phyloP scores from a whole-genome alignment of 2,113 vertebrate species.

The Barbus barbus region DNA sequence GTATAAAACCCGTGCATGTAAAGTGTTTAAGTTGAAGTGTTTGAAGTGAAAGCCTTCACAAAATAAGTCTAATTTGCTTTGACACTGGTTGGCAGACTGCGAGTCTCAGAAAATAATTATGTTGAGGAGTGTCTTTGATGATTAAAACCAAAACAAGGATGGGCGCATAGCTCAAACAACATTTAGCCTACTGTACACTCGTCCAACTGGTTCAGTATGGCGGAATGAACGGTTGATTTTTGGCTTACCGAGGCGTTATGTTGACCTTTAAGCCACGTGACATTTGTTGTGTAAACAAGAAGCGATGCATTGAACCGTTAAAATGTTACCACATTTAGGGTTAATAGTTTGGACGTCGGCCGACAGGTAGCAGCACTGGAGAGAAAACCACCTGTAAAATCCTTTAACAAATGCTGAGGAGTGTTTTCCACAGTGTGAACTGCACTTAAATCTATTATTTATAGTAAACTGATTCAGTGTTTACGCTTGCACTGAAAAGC shows the following conservation, averaged over 20 bases:
- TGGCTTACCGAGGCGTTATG: neutral
- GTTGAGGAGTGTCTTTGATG: slow-evolving; percentile 58
- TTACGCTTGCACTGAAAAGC: neutral
- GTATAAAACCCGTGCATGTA: neutral
- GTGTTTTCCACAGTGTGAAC: neutral
- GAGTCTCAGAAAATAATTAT: slow-evolving; percentile 64
- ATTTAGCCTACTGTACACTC: slow-evolving; percentile 44
- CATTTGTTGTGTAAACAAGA: slow-evolving; percentile 8
- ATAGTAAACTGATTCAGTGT: slow-evolving; percentile 10
- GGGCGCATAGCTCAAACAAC: slow-evolving; percentile 46
- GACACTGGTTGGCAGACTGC: neutral
- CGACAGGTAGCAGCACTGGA: neutral
- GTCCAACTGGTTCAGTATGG: neutral
- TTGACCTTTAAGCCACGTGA: slow-evolving; percentile 14
- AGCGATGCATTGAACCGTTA: neutral
- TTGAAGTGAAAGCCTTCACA: neutral
- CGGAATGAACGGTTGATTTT: slow-evolving; percentile 1
- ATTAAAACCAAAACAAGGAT: slow-evolving; percentile 48
- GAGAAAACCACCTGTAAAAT: too few relatives aligned
- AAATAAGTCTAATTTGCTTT: neutral
- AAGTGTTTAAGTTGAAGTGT: neutral
- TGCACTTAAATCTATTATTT: neutral
- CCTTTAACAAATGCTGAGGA: neutral
- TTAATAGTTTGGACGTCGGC: neutral
- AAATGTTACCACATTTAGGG: neutral